Evolutionary conservation across 2,888 invertebrate genomes (phyloP), one percentile per base, ranked within the genome.

Genomic region (Synanthedon tipuliformis): DNA sequence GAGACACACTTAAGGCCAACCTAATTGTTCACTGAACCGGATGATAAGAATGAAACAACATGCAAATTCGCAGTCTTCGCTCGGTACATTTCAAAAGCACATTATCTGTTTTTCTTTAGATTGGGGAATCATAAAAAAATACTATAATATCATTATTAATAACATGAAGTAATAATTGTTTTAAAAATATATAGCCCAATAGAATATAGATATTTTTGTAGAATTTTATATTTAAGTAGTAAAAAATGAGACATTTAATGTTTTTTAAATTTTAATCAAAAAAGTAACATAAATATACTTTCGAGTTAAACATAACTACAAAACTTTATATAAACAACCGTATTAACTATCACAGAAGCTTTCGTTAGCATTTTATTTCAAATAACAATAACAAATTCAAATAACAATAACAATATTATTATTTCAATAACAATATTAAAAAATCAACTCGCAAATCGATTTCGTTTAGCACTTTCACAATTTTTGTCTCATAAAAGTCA

Each of bases 261-360:
- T 60, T 53, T 53, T 54, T 65, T 13, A 56, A 57, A 55, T 40
- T 63, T 63, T 58, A 63, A 61, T 62, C 61, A 63, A 57, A 61
- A 65, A 63, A 63, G 60, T 59, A 66, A 61, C 56, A 50, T 63
- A 64, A 66, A 65, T 68, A 62, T 34, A 3, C 1, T 2, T 10
- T 34, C 10, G 8, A 34, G 34, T 34, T 34, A 34, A 34, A 34
- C 34, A 34, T 34, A 34, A 10, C 10, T 34, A 34, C 0, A 34
- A 34, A 34, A 34, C 10, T 8, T 1, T 34, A 49, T 15, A 51
- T 41, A 18, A 40, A 56, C 57, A 65, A 68, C 57, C 64, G 63
- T 60, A 18, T 65, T 58, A 66, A 69, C 72, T 82, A 82, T 82
- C 81, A 82, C 83, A 82, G 81, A 73, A 70, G 60, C 59, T 64